Evolutionary conservation across 1,140 invertebrate genomes (phyloP), one percentile per base, ranked within the genome.

Genomic region (Aphaenogaster floridana): DNA sequence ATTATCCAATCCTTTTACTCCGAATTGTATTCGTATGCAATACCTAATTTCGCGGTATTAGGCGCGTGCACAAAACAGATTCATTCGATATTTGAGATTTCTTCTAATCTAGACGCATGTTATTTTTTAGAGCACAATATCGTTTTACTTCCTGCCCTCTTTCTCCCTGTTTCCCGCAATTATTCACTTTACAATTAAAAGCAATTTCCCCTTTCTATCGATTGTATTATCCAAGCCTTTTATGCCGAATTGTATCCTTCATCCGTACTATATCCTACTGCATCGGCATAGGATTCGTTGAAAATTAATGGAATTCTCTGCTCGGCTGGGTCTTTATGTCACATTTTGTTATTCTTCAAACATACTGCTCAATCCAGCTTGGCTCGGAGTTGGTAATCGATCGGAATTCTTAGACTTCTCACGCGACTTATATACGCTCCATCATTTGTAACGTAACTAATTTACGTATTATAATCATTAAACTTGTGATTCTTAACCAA

Each of bases 391-490:
- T 42, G 36, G 6, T 21, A 28, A 76, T 61, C 74, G 74, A 77
- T 77, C n/a, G 74, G 39, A 45, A 61, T 77, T 77, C 54, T 11
- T 17, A 9, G 54, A 77, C 21, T 45, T 61, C 52, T 59, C n/a
- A 42, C 15, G 54, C 54, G 54, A 17, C 54, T 77, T 77, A 21
- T 61, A 77, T 77, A 59, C 28, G 52, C 17, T 39, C 7, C 39
- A 57, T 42, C 21, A 45, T 63, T 52, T 68, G 77, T 34, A 68
- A 68, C 11, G 9, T 28, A 34, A 45, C 39, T 17, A 52, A 66
- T 79, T 78, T 66, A 50, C 61, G 61, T n/a, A 11, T 69, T 45
- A 3, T n/a, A 66, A 79, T 79, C 59, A 28, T 48, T 66, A 36
- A 39, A 66, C 15, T 54, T 54, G 74, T 28, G 39, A 50, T 63